Conservation (phyloP, 2,888 invertebrate genomes). For the Diarsia brunnea region DNA sequence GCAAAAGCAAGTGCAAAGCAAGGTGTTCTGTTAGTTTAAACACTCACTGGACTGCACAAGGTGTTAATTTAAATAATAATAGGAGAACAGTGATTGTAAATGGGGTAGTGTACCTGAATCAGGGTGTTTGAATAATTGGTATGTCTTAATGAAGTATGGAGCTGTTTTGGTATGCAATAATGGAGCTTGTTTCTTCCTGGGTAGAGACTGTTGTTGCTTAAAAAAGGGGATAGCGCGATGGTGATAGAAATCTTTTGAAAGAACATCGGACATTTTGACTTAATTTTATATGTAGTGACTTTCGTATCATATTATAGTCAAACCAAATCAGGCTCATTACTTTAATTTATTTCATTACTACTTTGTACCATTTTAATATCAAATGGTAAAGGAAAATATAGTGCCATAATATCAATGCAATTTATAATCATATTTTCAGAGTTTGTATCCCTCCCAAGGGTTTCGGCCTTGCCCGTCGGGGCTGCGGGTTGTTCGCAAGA, state of each 20-base stretch:
- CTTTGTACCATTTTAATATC: too few species aligned
- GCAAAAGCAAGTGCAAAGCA: constrained; percentile 34
- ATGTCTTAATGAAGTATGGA: constrained; percentile 30
- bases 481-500: too few species aligned
- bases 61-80: constrained; percentile 46
- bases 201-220: not conserved
- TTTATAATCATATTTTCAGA: too few species aligned
- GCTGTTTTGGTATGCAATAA: not conserved
- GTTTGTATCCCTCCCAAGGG: too few species aligned
- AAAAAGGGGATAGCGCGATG: not conserved
- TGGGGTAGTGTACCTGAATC: constrained; percentile 21
- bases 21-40: constrained; percentile 31
- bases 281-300: too few species aligned
- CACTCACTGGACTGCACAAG: constrained; percentile 17
- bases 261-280: not conserved
- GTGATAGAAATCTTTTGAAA: not conserved
- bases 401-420: too few species aligned
- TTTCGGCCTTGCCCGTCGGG: too few species aligned
- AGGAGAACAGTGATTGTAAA: constrained; percentile 34
- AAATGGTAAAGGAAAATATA: too few species aligned
- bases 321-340: too few species aligned
- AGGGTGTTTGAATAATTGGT: constrained; percentile 33
- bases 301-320: too few species aligned
- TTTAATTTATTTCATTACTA: too few species aligned
- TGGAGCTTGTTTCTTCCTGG: not conserved